Evolutionary conservation across 2,797 vertebrate genomes (phyloP).

Genomic region (Smutsia temminckii): DNA sequence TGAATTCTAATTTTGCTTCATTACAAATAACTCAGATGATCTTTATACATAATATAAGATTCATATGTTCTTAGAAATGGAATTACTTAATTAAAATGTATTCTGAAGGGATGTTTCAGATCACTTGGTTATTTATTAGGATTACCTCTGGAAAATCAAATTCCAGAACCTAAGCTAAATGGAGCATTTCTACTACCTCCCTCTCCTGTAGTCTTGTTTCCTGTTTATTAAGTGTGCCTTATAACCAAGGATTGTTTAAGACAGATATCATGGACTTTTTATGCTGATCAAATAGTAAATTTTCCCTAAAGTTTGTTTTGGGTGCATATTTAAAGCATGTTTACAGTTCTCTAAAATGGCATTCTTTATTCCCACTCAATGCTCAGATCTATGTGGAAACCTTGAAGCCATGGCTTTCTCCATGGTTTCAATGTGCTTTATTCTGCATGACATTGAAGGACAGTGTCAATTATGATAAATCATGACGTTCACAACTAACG

Average conservation of each 20-base stretch:
- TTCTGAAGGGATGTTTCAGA: neutral
- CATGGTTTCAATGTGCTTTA: conserved; percentile 13
- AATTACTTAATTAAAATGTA: conserved; percentile 29
- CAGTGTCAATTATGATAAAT: conserved; percentile 70
- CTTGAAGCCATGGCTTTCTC: neutral
- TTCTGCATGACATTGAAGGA: conserved; percentile 51
- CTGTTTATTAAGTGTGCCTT: neutral
- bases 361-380: neutral
- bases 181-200: neutral
- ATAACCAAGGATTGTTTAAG: neutral
- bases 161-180: neutral
- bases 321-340: neutral
- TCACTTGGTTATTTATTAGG: conserved; percentile 26
- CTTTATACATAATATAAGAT: neutral
- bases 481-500: conserved; percentile 63
- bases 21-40: neutral
- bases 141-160: neutral
- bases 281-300: neutral
- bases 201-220: neutral
- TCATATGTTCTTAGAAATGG: neutral
- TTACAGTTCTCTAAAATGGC: neutral
- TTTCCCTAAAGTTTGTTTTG: conserved; percentile 16
- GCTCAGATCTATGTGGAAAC: neutral
- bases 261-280: neutral
- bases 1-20: neutral